phyloP scores from a whole-genome alignment of 2,113 vertebrate genomes.

The Psittacus erithacus region DNA sequence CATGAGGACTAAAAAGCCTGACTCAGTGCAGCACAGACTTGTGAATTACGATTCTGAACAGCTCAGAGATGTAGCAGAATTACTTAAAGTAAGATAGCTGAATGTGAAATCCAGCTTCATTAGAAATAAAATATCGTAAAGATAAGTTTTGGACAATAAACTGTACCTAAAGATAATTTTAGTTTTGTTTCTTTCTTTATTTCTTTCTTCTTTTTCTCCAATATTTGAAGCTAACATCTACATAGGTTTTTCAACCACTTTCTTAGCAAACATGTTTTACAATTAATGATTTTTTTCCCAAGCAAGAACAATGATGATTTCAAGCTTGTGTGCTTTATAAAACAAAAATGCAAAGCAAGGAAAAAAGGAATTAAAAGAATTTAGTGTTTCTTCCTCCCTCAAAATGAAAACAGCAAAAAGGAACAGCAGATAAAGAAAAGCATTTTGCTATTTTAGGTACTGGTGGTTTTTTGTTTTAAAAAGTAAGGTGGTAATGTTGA shows the following conservation, averaged over 20 bases:
- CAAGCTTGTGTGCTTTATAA: background rate
- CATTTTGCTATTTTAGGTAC: background rate
- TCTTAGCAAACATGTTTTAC: background rate
- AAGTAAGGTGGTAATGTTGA: background rate
- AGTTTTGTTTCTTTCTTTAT: background rate
- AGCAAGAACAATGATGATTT: background rate
- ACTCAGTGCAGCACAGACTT: background rate
- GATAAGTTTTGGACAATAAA: background rate
- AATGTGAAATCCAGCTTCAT: background rate
- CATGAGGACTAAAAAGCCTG: background rate
- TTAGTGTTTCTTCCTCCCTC: background rate
- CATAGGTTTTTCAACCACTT: background rate
- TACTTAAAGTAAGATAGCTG: background rate
- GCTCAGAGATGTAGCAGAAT: background rate
- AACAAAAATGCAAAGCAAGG: background rate
- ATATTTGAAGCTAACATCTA: background rate
- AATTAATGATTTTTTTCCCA: background rate
- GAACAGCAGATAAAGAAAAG: background rate
- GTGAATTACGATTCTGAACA: background rate
- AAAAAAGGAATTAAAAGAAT: constrained; percentile 29
- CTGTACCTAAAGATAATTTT: background rate
- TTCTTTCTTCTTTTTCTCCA: background rate
- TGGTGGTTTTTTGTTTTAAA: background rate
- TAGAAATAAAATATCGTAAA: background rate
- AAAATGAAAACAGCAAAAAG: background rate